Percentiles rank a stretch among this genome's conserved stretches.
phyloP scores from a whole-genome alignment of 2,888 invertebrate genomes.

The Drosophila robusta region DNA sequence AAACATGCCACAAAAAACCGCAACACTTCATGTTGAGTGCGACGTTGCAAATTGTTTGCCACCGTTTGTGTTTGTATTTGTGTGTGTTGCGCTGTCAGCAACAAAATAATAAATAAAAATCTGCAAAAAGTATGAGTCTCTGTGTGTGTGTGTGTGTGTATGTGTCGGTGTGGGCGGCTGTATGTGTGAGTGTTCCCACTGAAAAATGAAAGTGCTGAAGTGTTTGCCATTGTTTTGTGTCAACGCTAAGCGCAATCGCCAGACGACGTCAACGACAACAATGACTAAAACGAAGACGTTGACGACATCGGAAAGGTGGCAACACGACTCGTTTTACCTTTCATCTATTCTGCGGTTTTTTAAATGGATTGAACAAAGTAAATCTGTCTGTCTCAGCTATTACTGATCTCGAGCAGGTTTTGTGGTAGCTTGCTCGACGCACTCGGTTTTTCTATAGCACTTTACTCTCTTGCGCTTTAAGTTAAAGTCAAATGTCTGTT shows the following conservation, averaged over 20 bases:
- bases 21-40: slow-evolving; percentile 77
- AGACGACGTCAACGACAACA: slow-evolving; percentile 36
- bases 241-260: slow-evolving; percentile 63
- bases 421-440: too few relatives aligned
- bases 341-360: not conserved
- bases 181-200: slow-evolving; percentile 41
- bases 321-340: slow-evolving; percentile 7
- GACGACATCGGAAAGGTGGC: slow-evolving; percentile 30
- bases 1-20: slow-evolving; percentile 65
- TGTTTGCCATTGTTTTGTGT: slow-evolving; percentile 73
- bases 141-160: slow-evolving; percentile 15
- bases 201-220: slow-evolving; percentile 77
- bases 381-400: not conserved
- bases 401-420: not conserved
- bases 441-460: not conserved
- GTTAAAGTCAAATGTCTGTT: too few relatives aligned
- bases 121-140: slow-evolving; percentile 54
- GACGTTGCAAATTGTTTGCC: slow-evolving; percentile 71
- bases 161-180: slow-evolving; percentile 22
- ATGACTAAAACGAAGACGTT: slow-evolving; percentile 22
- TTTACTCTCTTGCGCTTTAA: too few relatives aligned
- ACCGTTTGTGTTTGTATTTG: slow-evolving; percentile 24
- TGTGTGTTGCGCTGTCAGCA: slow-evolving; percentile 35
- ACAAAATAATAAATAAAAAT: slow-evolving; percentile 77
- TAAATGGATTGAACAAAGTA: not conserved